A percentile compares a stretch with the other conserved stretches of the same genome.
These are phyloP conservation scores for Protobothrops mucrosquamatus DNA, from an alignment of 2,113 vertebrate genomes.

Conservation along the genomic window DNA sequence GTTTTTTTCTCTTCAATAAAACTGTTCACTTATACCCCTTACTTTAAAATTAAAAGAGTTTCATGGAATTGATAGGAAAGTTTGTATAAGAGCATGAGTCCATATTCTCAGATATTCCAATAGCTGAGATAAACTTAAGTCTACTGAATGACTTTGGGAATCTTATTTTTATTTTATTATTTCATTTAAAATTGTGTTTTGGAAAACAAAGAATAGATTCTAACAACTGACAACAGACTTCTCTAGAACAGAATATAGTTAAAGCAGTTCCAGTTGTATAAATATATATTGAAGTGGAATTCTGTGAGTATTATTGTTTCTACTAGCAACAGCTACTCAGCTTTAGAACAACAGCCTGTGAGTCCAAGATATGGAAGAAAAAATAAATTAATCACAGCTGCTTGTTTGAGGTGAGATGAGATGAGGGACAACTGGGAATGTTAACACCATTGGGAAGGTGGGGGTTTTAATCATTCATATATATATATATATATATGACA, in stretches of 20 bases:
- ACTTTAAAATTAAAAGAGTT: background rate
- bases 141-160: background rate
- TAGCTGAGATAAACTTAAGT: background rate
- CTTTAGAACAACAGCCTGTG: background rate
- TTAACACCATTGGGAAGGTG: background rate
- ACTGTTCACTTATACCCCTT: background rate
- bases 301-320: background rate
- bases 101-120: background rate
- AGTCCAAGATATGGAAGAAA: background rate
- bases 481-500: background rate
- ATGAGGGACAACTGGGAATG: background rate
- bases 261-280: background rate
- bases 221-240: background rate
- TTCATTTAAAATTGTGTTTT: background rate
- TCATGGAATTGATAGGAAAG: background rate
- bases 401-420: background rate
- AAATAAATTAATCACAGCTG: background rate
- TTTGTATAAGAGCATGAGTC: background rate
- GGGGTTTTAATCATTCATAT: background rate
- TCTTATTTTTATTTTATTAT: background rate
- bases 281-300: background rate
- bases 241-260: background rate
- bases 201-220: background rate
- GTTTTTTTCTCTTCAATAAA: background rate
- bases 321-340: background rate